phyloP scores from a whole-genome alignment of 2,888 invertebrate species.

The Mesochorus sp. region DNA sequence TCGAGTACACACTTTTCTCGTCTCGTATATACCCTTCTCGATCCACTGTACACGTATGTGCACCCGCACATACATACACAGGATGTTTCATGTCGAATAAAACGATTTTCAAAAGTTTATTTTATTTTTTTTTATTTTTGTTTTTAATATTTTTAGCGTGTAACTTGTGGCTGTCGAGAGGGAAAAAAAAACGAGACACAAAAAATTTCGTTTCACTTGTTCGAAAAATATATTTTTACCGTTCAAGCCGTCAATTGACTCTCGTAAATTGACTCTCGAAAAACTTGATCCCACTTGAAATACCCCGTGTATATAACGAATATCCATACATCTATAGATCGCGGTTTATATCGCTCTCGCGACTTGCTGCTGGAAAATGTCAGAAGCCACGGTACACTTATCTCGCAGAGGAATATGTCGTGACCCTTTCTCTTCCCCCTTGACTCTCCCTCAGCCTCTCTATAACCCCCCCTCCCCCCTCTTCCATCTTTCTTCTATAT shows the following conservation, averaged over 20 bases:
- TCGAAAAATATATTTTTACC: too few relatives aligned
- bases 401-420: conserved; percentile 55
- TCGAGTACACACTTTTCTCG: conserved; percentile 32
- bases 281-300: not conserved
- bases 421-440: conserved; percentile 47
- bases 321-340: conserved; percentile 17
- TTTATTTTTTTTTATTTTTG: too few relatives aligned
- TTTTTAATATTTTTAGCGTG: too few relatives aligned
- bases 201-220: not conserved
- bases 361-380: conserved; percentile 55
- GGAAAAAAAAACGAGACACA: not conserved
- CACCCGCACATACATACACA: not conserved
- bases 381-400: conserved; percentile 58
- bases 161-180: not conserved
- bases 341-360: conserved; percentile 38
- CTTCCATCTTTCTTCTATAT: conserved; percentile 1
- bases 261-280: not conserved
- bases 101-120: not conserved
- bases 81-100: not conserved
- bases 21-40: conserved; percentile 16
- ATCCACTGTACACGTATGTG: not conserved
- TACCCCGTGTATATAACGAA: not conserved
- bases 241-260: too few relatives aligned
- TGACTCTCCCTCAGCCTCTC: not conserved
- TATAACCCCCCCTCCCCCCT: conserved; percentile 7